These are phyloP conservation scores for Spea bombifrons DNA, from an alignment of 2,113 vertebrate species.

Conservation along the genomic window DNA sequence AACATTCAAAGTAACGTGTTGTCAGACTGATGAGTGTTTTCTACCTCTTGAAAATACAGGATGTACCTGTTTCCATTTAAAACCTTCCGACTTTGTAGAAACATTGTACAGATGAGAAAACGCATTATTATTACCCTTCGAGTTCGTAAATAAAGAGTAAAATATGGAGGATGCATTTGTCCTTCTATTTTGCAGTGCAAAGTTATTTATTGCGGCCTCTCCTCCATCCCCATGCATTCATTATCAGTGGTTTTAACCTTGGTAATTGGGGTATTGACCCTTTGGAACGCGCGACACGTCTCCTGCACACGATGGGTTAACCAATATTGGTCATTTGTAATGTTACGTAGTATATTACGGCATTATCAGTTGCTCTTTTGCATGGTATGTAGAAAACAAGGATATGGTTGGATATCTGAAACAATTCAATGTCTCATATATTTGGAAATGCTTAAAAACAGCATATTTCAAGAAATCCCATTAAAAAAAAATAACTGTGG, in stretches of 20 bases:
- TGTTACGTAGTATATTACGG: too few relatives aligned
- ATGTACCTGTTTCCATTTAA: background rate
- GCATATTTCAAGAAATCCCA: too few relatives aligned
- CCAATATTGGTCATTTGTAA: too few relatives aligned
- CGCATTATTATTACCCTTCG: slow-evolving; percentile 50
- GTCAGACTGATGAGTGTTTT: slow-evolving; percentile 6
- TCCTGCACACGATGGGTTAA: too few relatives aligned
- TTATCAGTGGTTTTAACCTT: background rate
- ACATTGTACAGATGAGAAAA: slow-evolving; percentile 35
- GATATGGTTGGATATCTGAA: too few relatives aligned
- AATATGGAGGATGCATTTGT: slow-evolving; percentile 9
- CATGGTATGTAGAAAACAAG: too few relatives aligned
- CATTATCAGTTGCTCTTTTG: too few relatives aligned
- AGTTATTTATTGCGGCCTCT: slow-evolving; percentile 30
- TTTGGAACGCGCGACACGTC: too few relatives aligned
- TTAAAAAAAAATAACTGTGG: background rate
- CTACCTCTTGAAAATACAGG: background rate
- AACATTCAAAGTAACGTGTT: slow-evolving; percentile 8
- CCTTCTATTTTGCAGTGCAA: slow-evolving; percentile 21
- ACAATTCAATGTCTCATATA: too few relatives aligned
- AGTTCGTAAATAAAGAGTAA: slow-evolving; percentile 38
- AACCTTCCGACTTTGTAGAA: background rate
- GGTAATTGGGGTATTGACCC: too few relatives aligned
- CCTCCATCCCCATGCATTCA: background rate
- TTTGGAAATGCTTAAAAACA: too few relatives aligned